Percentiles rank a stretch among this genome's conserved stretches.
Conservation (phyloP, 1,140 invertebrate species). For the Drosophila busckii region DNA sequence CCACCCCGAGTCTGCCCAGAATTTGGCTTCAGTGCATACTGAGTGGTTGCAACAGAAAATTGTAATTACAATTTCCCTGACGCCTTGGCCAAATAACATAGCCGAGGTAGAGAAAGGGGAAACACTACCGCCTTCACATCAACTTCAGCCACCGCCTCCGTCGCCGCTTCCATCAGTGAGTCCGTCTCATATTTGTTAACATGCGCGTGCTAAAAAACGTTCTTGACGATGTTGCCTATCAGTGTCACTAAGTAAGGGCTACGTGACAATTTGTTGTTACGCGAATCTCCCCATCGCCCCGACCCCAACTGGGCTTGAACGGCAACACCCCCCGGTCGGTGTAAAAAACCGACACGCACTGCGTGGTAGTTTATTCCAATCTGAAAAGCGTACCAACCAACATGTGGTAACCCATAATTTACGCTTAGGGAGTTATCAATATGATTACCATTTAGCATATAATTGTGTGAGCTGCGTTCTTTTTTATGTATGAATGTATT, state of each 20-base stretch:
- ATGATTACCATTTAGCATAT: constrained; percentile 35
- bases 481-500: no score
- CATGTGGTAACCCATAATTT: constrained; percentile 76
- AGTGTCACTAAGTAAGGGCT: constrained; percentile 45
- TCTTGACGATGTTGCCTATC: constrained; percentile 45
- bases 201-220: constrained; percentile 55
- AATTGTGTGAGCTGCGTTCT: no score
- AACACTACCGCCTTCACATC: no score
- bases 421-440: constrained; percentile 68
- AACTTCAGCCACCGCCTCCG: no score
- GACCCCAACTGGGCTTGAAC: no score
- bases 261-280: constrained; percentile 74
- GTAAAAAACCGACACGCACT: constrained; percentile 59
- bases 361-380: constrained; percentile 40
- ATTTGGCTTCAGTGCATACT: constrained; percentile 40
- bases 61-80: constrained; percentile 66
- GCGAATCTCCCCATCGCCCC: constrained; percentile 48
- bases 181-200: constrained; percentile 30
- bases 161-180: no score
- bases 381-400: constrained; percentile 50
- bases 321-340: constrained; percentile 34
- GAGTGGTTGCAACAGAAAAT: constrained; percentile 68
- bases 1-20: constrained; percentile 53
- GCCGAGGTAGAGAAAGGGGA: neutral
- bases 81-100: constrained; percentile 15